These are phyloP conservation scores for Allolobophora icterica DNA, from an alignment of 2,888 invertebrate species.

Conservation along the genomic window DNA sequence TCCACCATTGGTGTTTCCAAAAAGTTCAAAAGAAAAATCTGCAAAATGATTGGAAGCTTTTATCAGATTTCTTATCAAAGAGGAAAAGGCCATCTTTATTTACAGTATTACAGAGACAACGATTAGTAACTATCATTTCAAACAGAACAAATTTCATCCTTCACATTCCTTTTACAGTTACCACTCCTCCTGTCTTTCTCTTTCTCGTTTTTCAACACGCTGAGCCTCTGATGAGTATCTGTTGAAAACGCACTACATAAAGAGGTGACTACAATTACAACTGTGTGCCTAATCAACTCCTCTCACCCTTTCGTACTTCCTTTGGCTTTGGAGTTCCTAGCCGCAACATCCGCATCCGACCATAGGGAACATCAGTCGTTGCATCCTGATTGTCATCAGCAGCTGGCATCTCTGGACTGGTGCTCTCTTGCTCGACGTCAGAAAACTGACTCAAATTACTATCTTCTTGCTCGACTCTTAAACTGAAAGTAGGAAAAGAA, in stretches of 20 bases:
- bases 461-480: not conserved
- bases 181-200: not conserved
- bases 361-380: not conserved
- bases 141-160: not conserved
- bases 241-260: too few relatives aligned
- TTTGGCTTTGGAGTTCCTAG: slow-evolving; percentile 1
- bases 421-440: not conserved
- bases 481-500: not conserved
- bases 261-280: too few relatives aligned
- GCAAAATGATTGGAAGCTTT: not conserved
- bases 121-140: not conserved
- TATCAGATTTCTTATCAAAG: not conserved
- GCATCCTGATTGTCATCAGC: not conserved
- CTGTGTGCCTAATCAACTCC: not conserved
- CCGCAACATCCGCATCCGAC: not conserved
- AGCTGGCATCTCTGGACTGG: not conserved
- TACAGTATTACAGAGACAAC: not conserved
- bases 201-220: not conserved
- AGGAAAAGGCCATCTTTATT: not conserved
- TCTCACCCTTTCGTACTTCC: not conserved
- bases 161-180: not conserved
- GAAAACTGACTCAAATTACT: not conserved
- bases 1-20: not conserved
- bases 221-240: too few relatives aligned
- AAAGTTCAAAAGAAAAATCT: not conserved